Percentiles rank a stretch among this genome's conserved stretches.
Evolutionary conservation across 2,113 vertebrate genomes (phyloP).

Genomic region (Tapirus terrestris): DNA sequence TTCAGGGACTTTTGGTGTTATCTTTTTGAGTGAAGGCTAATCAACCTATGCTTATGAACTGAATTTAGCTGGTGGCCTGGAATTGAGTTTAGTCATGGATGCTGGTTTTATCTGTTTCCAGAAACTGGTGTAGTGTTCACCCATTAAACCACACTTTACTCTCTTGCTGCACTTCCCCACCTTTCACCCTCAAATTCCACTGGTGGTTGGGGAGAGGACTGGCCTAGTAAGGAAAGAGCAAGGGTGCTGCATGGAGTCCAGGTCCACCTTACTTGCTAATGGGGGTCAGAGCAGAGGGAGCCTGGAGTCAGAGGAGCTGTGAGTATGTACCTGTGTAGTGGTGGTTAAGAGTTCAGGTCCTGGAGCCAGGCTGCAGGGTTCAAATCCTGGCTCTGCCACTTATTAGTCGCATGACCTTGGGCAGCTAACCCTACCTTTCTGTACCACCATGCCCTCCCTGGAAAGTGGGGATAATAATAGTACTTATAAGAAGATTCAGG

Average conservation of each 20-base stretch:
- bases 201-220: background rate
- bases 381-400: background rate
- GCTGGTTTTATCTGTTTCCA: background rate
- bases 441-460: background rate
- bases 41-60: background rate
- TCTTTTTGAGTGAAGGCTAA: background rate
- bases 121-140: background rate
- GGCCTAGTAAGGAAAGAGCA: background rate
- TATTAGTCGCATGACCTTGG: background rate
- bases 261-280: background rate
- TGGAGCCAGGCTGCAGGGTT: background rate
- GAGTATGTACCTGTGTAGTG: rapidly evolving
- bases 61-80: background rate
- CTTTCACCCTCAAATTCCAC: background rate
- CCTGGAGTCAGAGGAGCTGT: background rate
- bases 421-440: background rate
- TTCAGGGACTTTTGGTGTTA: background rate
- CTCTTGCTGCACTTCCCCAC: background rate
- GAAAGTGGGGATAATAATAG: background rate
- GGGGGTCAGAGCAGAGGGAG: background rate
- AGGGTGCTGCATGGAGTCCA: background rate
- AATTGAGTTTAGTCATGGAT: background rate
- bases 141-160: background rate
- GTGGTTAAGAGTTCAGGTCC: background rate
- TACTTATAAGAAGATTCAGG: background rate